Conservation (phyloP, 2,797 vertebrate genomes). For the Pagetopsis macropterus region DNA sequence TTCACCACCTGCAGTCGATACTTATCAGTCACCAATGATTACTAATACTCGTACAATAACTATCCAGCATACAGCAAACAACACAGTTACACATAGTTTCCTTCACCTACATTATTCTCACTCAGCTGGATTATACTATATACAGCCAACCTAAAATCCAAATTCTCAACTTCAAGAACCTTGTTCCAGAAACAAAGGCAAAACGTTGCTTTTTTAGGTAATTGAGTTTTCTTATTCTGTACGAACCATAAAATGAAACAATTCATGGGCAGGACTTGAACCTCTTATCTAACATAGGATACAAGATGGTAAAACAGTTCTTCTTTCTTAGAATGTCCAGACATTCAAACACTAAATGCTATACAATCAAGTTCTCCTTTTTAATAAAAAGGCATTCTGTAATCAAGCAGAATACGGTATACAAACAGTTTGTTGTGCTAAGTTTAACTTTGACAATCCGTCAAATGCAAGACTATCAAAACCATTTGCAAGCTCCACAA, state of each 20-base stretch:
- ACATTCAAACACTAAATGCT: not conserved
- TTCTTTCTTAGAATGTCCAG: not conserved
- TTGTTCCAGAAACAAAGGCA: not conserved
- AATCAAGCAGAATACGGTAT: not conserved
- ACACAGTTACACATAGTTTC: not conserved
- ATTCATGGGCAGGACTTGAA: not conserved
- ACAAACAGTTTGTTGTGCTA: not conserved
- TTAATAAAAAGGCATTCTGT: not conserved
- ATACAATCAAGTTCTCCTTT: not conserved
- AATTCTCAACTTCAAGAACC: not conserved
- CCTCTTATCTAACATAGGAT: not conserved
- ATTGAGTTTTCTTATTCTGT: not conserved
- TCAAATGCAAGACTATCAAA: not conserved
- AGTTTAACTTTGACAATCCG: constrained; percentile 5
- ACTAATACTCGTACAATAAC: constrained; percentile 8
- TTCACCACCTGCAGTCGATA: constrained; percentile 49
- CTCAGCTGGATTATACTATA: not conserved
- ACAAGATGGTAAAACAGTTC: not conserved
- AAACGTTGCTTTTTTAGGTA: not conserved
- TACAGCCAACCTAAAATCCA: not conserved
- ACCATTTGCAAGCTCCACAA: not conserved
- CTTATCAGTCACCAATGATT: constrained; percentile 41
- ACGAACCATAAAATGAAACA: not conserved
- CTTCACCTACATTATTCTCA: not conserved
- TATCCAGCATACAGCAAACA: not conserved